Percentiles rank a stretch among this genome's conserved stretches.
These are phyloP conservation scores for Caenorhabditis sp. DNA, from an alignment of 2,888 invertebrate genomes.

Conservation along the genomic window DNA sequence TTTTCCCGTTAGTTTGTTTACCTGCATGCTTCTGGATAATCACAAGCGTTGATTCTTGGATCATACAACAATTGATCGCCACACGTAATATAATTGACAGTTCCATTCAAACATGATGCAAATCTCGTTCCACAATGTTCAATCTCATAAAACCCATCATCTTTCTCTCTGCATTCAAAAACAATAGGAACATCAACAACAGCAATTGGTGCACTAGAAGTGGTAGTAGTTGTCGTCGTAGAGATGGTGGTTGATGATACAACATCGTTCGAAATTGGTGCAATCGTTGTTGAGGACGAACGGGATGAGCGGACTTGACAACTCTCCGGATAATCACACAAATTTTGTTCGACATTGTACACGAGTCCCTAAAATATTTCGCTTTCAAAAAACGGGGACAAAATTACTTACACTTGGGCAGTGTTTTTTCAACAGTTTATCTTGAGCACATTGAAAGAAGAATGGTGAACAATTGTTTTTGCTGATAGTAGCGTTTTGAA, in stretches of 20 bases:
- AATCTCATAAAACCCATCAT: conserved; percentile 32
- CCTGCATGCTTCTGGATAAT: conserved; percentile 37
- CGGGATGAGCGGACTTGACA: background rate
- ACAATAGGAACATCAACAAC: background rate
- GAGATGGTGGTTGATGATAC: too few relatives aligned
- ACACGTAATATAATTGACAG: conserved; percentile 12
- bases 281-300: too few relatives aligned
- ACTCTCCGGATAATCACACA: conserved; percentile 40
- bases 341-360: conserved; percentile 33
- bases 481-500: conserved; percentile 23
- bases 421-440: conserved; percentile 37
- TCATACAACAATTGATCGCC: conserved; percentile 32
- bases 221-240: background rate
- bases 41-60: conserved; percentile 34
- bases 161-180: conserved; percentile 31
- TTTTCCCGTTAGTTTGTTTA: too few relatives aligned
- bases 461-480: conserved; percentile 20
- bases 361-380: conserved; percentile 18
- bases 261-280: background rate
- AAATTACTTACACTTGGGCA: conserved; percentile 24
- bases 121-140: conserved; percentile 21
- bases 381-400: background rate
- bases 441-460: conserved; percentile 48
- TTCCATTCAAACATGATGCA: conserved; percentile 22
- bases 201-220: background rate